Base-by-base conservation (phyloP, 2,113 vertebrate genomes). In the Vombatus ursinus region DNA sequence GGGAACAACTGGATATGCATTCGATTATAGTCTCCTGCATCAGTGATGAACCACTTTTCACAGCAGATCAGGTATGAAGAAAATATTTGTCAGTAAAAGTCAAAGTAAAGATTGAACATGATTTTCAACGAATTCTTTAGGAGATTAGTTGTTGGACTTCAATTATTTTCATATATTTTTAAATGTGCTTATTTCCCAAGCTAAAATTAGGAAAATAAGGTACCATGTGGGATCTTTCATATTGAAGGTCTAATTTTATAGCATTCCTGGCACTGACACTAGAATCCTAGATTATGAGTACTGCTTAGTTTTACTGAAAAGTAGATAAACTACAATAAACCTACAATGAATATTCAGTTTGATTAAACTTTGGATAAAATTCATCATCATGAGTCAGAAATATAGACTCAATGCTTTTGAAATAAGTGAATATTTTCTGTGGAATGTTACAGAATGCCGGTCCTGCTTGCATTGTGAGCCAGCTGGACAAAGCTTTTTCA, bases 1-100 rank as follows among this genome's bases (percentile, higher is more conserved):
- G 99, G 97, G 99, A 99, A 61, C 99, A 99, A 97, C 97, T 99
- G 98, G 99, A 99, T 93, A 99, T 99, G 99, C 99, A 99, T 98
- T 99, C 99, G 0, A 99, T 99, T 98, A 99, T 99, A 1, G 99
- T 99, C 48, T 99, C 99, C 93, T 99, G 99, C 90, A 99, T 99
- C 94, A 99, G 95, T 1, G 99, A 99, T 0, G 99, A 99, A 96
- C 99, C 99, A 0, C 99, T 99, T 92, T 99, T 99, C 98, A 99
- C 99, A 8, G 99, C 99, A 19, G 99, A 99, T 48, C 99, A 99
- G 99, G 99, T 99, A 94, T 24, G 4, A 93, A 14, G 57, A 92
- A 93, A 61, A 23, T 47, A 1, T 24, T 95, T n/a, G 6, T 37
- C 89, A 50, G 23, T 4, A 0, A 68, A 49, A 90, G 89, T 92